phyloP scores from a whole-genome alignment of 2,797 vertebrate genomes.

The Sciaenops ocellatus region DNA sequence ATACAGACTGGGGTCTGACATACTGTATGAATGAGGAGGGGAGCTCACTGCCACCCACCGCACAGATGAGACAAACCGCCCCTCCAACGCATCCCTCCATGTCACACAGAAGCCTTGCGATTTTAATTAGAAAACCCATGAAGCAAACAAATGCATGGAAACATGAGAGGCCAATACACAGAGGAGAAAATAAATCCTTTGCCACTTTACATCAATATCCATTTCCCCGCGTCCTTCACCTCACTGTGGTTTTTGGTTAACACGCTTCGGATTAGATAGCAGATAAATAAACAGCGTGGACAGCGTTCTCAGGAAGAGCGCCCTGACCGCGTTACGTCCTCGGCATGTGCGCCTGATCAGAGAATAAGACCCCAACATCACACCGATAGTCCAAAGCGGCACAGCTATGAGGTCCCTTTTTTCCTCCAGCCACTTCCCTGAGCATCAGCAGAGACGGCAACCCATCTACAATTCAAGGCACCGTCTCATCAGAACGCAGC shows the following conservation, averaged over 20 bases:
- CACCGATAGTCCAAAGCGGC: slow-evolving; percentile 37
- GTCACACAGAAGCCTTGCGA: slow-evolving; percentile 53
- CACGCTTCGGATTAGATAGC: slow-evolving; percentile 73
- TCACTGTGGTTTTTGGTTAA: slow-evolving; percentile 78
- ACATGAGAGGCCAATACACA: slow-evolving; percentile 69
- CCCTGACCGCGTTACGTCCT: slow-evolving; percentile 58
- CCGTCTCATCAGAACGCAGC: slow-evolving; percentile 54
- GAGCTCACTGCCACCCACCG: slow-evolving; percentile 30
- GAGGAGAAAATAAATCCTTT: slow-evolving; percentile 76
- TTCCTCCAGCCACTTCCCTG: slow-evolving; percentile 29
- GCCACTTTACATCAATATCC: slow-evolving; percentile 74
- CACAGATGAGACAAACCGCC: slow-evolving; percentile 44
- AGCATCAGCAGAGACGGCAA: slow-evolving; percentile 27
- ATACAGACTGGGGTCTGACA: slow-evolving; percentile 30
- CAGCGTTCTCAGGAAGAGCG: slow-evolving; percentile 60
- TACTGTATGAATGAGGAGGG: slow-evolving; percentile 26
- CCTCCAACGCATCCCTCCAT: slow-evolving; percentile 48
- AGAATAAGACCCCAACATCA: slow-evolving; percentile 58
- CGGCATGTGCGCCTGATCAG: slow-evolving; percentile 53
- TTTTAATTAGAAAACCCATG: slow-evolving; percentile 80
- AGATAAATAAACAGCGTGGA: slow-evolving; percentile 75
- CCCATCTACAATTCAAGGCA: slow-evolving; percentile 48
- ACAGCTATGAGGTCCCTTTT: slow-evolving; percentile 16
- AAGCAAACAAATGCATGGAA: slow-evolving; percentile 78
- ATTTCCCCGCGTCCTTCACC: slow-evolving; percentile 75